Base-by-base conservation (phyloP, 1,140 invertebrate genomes). In the Drosophila paulistorum region DNA sequence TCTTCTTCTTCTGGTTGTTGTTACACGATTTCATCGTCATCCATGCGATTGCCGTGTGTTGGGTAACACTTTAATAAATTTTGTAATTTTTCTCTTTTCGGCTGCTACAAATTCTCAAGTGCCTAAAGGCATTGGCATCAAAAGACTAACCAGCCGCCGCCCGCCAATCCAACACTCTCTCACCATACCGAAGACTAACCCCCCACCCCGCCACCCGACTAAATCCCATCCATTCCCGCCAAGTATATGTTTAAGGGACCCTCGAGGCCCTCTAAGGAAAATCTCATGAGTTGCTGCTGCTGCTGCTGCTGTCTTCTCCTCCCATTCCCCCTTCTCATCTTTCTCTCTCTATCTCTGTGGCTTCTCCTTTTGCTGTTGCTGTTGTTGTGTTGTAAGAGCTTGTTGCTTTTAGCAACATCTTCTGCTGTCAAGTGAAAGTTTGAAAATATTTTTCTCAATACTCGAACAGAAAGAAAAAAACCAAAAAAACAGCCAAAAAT, bases 61-160 rank as follows among this genome's bases (percentile, higher is more conserved):
- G 14, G 51, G 66, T 42, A 81, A 86, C 68, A 79, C 80, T 83
- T 83, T 76, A 73, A 85, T 81, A 86, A 73, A 79, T 85, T 79
- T 86, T 82, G 82, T 87, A 82, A 86, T 85, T 86, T 82, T 86
- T 87, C 81, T 78, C 78, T 20, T 51, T 51, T 51, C 45, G 45
- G 55, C 51, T 45, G 33, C 65, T 81, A 51, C 54, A 69, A 73
- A 62, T 51, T 71, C 13, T 42, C n/a, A 41, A 48, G 11, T 33
- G 20, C 48, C 54, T 51, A 14, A 55, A 26, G 68, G 80, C 68
- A n/a, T 39, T 71, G 76, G 73, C 81, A 79, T 81, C 79, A 83
- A 79, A 79, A 79, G 67, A 67, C 74, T 64, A 70, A 70, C 72
- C 74, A 59, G 51, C 14, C 13, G 45, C 30, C 39, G 4, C n/a